Conservation (phyloP, 2,113 vertebrate genomes). For the Emydura subglobosa region DNA sequence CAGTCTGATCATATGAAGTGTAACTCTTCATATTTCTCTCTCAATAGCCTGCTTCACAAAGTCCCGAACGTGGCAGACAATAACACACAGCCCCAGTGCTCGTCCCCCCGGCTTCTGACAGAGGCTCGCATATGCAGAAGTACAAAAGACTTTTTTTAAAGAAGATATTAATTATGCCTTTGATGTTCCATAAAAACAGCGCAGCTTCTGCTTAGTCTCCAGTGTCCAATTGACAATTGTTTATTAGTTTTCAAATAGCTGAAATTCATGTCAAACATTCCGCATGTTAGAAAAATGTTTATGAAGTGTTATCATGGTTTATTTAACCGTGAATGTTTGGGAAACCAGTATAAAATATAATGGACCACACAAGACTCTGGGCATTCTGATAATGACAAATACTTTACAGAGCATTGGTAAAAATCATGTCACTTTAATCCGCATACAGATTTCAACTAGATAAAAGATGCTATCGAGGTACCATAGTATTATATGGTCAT, state of each 20-base stretch:
- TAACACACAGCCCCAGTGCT: rapidly evolving
- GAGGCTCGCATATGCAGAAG: constrained; percentile 46
- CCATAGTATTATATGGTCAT: rapidly evolving
- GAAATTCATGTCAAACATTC: constrained; percentile 88
- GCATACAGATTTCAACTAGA: rapidly evolving
- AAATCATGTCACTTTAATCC: neutral
- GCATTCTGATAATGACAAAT: constrained; percentile 24
- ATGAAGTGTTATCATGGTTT: constrained; percentile 88
- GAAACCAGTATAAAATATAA: constrained; percentile 73
- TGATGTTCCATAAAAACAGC: constrained; percentile 89
- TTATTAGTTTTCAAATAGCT: constrained; percentile 94
- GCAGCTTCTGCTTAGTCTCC: constrained; percentile 87
- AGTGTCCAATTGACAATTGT: constrained; percentile 88
- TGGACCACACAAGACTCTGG: constrained; percentile 88
- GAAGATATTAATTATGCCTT: constrained; percentile 79
- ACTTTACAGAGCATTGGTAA: constrained; percentile 34
- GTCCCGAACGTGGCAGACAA: neutral
- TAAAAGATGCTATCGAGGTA: neutral
- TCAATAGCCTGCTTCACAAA: neutral
- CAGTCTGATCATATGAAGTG: neutral
- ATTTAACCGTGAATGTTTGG: constrained; percentile 82
- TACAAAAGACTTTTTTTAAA: constrained; percentile 43
- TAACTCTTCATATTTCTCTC: neutral
- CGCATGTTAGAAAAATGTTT: constrained; percentile 86
- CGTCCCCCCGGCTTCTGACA: neutral